These are phyloP conservation scores for Acrobasis suavella DNA, from an alignment of 2,888 invertebrate species.

Conservation along the genomic window DNA sequence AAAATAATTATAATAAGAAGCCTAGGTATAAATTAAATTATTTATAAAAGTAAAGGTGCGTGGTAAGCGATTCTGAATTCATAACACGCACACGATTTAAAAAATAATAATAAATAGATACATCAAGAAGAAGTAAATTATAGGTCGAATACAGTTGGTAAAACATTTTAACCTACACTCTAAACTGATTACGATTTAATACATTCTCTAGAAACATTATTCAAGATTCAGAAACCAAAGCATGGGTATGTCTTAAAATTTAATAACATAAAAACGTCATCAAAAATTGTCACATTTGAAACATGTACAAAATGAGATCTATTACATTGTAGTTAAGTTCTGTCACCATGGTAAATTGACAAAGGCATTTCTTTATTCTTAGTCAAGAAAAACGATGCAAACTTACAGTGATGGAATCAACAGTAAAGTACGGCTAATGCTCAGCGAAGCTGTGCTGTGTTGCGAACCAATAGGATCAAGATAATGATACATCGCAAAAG, in stretches of 20 bases:
- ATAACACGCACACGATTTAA: neutral
- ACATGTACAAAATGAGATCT: neutral
- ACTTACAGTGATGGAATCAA: no score
- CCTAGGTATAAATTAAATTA: neutral
- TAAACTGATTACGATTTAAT: conserved; percentile 18
- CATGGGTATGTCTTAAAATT: neutral
- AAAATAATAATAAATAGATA: neutral
- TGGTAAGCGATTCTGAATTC: neutral
- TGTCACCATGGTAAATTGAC: neutral
- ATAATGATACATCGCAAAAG: no score
- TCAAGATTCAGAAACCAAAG: neutral
- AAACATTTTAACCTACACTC: neutral
- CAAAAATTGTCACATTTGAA: neutral
- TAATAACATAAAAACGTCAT: neutral
- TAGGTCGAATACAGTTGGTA: neutral
- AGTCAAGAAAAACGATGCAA: no score
- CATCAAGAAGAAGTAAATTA: neutral
- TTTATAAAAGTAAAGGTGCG: neutral
- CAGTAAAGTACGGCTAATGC: no score
- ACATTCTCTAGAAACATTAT: conserved; percentile 6
- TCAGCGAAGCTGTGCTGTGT: no score
- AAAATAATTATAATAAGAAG: neutral
- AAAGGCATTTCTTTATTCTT: no score
- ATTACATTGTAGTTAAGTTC: neutral
- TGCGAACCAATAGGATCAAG: no score